Conservation (phyloP, 2,113 vertebrate genomes). For the Melanerpes aurifrons region DNA sequence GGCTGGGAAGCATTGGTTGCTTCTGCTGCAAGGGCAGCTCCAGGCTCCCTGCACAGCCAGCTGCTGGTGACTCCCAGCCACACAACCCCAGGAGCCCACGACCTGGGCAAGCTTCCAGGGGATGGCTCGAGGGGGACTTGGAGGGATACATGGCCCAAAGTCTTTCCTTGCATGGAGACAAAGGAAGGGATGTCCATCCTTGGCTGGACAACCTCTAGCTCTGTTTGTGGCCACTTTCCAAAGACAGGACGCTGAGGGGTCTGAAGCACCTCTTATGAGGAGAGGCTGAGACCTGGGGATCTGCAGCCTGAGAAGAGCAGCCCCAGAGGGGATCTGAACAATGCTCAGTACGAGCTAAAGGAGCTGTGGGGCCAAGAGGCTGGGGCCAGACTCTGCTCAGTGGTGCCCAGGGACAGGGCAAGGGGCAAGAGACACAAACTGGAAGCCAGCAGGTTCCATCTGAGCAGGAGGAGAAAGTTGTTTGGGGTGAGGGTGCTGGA, state of each 20-base stretch:
- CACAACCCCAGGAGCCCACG: background rate
- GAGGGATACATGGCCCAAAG: background rate
- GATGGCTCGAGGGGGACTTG: background rate
- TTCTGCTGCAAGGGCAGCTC: conserved; percentile 1
- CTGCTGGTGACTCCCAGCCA: background rate
- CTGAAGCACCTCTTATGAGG: too few species aligned
- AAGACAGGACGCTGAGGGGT: background rate
- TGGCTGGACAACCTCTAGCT: background rate
- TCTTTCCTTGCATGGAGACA: background rate
- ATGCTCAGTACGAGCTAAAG: too few species aligned
- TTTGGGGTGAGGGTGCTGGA: too few species aligned
- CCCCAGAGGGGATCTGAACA: too few species aligned
- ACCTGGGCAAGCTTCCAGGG: background rate
- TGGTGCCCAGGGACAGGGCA: too few species aligned
- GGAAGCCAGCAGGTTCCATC: too few species aligned
- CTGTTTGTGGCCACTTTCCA: background rate
- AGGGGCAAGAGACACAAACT: too few species aligned
- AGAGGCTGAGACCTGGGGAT: too few species aligned
- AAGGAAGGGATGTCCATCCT: background rate
- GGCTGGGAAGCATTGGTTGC: conserved; percentile 34
- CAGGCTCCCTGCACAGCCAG: background rate
- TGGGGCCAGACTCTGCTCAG: too few species aligned
- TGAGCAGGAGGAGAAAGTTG: too few species aligned
- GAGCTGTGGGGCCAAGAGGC: too few species aligned
- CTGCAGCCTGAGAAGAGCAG: too few species aligned